These are phyloP conservation scores for Chiroxiphia lanceolata DNA, from an alignment of 2,797 vertebrate genomes.

Conservation along the genomic window DNA sequence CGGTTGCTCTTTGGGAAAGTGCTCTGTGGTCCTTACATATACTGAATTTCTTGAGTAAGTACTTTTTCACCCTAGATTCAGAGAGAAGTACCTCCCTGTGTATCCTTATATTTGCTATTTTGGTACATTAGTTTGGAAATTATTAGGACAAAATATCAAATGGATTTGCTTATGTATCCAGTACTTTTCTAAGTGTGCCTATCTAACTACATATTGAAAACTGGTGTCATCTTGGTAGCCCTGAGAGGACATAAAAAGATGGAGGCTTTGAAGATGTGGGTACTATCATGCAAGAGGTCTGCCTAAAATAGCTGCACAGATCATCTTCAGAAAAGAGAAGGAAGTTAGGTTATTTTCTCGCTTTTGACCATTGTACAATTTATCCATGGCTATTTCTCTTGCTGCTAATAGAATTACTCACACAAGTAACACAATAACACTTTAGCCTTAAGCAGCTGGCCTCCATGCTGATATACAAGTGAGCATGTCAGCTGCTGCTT, in stretches of 20 bases:
- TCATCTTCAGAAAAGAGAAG: not conserved
- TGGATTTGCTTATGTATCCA: not conserved
- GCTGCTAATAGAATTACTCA: conserved; percentile 31
- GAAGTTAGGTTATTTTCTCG: not conserved
- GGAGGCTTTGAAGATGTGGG: not conserved
- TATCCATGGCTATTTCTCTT: not conserved
- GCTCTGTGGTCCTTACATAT: not conserved
- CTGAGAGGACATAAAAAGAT: not conserved
- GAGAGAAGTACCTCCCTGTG: not conserved
- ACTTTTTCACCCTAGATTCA: not conserved
- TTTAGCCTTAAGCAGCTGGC: conserved; percentile 25
- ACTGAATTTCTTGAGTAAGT: not conserved
- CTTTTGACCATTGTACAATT: not conserved
- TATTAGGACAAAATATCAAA: not conserved
- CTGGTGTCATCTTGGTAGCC: not conserved
- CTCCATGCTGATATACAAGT: not conserved
- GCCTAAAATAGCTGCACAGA: not conserved
- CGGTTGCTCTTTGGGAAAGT: not conserved
- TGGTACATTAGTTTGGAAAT: not conserved
- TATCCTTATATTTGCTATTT: not conserved
- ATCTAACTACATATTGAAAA: not conserved
- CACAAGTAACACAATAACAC: not conserved
- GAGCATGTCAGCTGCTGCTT: not conserved
- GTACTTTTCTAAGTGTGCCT: not conserved
- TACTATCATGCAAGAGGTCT: not conserved